Base-by-base conservation (phyloP, 2,797 vertebrate genomes). In the Neosalanx taihuensis region DNA sequence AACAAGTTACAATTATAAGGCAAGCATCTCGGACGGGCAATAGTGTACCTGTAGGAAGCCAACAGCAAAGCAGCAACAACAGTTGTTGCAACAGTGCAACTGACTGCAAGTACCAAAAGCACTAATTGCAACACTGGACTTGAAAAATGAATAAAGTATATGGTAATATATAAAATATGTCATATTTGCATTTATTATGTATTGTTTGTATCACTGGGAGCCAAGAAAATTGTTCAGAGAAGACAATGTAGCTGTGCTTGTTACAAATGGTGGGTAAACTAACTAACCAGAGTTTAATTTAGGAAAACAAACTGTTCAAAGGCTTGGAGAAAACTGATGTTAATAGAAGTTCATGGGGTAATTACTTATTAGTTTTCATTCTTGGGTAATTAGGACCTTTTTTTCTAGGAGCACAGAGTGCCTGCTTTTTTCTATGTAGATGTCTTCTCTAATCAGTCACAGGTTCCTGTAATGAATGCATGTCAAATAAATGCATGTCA, bases 351-450 rank as follows among this genome's bases (percentile, higher is more conserved):
- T 86, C 83, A 87, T 81, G 75, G 83, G 78, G 80, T 87, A 87
- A 89, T 89, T 87, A 85, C 88, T 90, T 84, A 90, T 89, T 89
- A 90, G 82, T 85, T 90, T 88, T 81, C 73, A 88, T 88, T 90
- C 83, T 75, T 72, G 86, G 75, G 76, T 85, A 87, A 86, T 89
- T 89, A 87, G 74, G 77, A 73, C 77, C 82, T 76, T 79, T 69
- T 69, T 84, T 79, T 84, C 5, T 72, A 89, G 82, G 78, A 76
- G 80, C 74, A 74, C 79, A 77, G 85, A 84, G 86, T 70, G 81
- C 72, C 74, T 82, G 78, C 74, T 86, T 86, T 82, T 15, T 60
- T 66, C 79, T 77, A 71, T 3, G 71, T 69, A 57, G 67, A 72
- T 79, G 76, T 90, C 83, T 82, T 74, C 71, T 85, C 69, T 79